A percentile compares a stretch with the other conserved stretches of the same genome.
Evolutionary conservation across 2,113 vertebrate species (phyloP).

Genomic region (Donacobius atricapilla): DNA sequence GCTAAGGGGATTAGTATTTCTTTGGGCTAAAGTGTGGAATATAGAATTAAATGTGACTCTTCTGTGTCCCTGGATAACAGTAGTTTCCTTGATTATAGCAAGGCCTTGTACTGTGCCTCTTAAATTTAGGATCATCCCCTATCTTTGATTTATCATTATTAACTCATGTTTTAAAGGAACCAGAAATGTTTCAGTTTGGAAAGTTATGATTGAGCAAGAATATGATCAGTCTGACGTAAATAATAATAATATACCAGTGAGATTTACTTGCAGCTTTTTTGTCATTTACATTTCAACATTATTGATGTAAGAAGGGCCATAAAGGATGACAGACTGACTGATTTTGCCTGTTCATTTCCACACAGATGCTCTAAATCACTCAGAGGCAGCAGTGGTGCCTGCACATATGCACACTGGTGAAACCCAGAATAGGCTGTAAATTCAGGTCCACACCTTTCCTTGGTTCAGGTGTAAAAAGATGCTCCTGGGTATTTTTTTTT

Average conservation of each 20-base stretch:
- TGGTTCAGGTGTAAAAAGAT: neutral
- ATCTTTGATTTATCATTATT: neutral
- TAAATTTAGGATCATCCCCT: neutral
- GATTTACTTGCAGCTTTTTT: neutral
- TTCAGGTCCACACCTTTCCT: neutral
- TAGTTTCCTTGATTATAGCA: neutral
- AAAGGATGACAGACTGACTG: neutral
- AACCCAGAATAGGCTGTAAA: neutral
- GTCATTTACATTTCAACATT: neutral
- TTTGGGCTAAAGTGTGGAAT: neutral
- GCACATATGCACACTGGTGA: neutral
- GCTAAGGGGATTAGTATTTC: neutral
- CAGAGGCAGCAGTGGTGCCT: fast-evolving
- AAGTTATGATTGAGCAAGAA: neutral
- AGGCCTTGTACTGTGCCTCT: neutral
- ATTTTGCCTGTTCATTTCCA: neutral
- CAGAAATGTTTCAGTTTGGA: neutral
- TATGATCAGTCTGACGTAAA: neutral
- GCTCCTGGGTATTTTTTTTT: neutral
- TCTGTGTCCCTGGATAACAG: neutral
- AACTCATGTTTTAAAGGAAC: neutral
- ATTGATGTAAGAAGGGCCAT: neutral
- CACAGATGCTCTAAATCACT: neutral
- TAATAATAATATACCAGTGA: neutral
- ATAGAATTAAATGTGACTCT: neutral